Base-by-base conservation (phyloP, 2,113 vertebrate genomes). In the Dromas ardeola region DNA sequence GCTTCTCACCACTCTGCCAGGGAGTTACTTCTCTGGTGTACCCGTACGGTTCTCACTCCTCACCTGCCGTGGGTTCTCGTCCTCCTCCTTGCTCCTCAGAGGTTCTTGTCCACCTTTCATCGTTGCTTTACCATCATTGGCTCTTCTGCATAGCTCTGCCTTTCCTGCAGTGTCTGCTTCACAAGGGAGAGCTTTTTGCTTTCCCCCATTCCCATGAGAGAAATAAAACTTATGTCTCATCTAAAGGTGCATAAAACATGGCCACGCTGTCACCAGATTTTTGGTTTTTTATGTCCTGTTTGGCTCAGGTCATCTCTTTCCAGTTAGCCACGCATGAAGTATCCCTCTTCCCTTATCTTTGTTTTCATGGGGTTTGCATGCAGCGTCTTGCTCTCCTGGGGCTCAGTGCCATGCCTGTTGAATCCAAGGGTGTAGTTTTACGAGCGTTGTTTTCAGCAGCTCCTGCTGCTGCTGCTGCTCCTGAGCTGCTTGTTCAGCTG, bases 401-500 rank as follows among this genome's bases (percentile, higher is more conserved):
- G 43, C 47, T 47, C 12, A 43, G 50, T 22, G 67, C 47, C n/a
- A 5, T 58, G 58, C 67, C 86, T 92, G 59, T 92, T 89, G 89
- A 71, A 91, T 89, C 50, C 0, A 0, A 92, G 36, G 63, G 29
- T 83, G 55, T 58, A 4, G 2, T 91, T 94, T 71, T 71, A 45
- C 1, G 1, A 87, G 47, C 0, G 17, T 10, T 91, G 77, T 88
- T 88, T 80, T 66, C 45, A 25, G 55, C 76, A 83, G 80, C 40
- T 69, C 53, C 71, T 81, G 81, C 90, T 87, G 77, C 73, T 90
- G 79, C 53, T 63, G 36, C 66, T 40, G 78, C 70, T 95, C 67
- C 84, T 69, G 88, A 88, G 88, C 80, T 79, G 30, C 88, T 90
- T 55, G 66, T 70, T 96, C 91, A 84, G 90, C 59, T 89, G 65